A percentile compares a stretch with the other conserved stretches of the same genome.
These are phyloP conservation scores for Sapayoa aenigma DNA, from an alignment of 2,113 vertebrate species.

Conservation along the genomic window DNA sequence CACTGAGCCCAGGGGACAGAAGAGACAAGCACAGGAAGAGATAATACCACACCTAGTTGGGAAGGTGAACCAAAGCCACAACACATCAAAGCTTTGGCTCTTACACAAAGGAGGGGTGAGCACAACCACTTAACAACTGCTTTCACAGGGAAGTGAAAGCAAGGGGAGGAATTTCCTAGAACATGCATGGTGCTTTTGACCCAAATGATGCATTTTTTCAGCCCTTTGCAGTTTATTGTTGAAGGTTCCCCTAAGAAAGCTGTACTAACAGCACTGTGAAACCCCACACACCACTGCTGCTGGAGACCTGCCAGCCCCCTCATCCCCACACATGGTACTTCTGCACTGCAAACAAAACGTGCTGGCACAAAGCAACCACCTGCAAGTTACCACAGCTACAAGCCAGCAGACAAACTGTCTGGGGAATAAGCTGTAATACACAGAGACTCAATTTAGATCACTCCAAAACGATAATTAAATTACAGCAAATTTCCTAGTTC, in stretches of 20 bases:
- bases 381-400: conserved; percentile 27
- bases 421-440: neutral
- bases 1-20: neutral
- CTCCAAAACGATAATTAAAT: conserved; percentile 16
- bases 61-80: neutral
- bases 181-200: neutral
- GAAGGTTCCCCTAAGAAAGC: neutral
- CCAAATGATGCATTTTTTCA: neutral
- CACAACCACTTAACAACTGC: neutral
- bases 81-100: neutral
- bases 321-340: neutral
- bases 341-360: neutral
- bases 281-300: neutral
- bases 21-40: neutral
- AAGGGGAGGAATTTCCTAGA: neutral
- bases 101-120: neutral
- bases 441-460: neutral
- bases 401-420: neutral
- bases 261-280: neutral
- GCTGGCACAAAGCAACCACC: neutral
- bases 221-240: neutral
- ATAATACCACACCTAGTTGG: neutral
- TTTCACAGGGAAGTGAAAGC: neutral
- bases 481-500: neutral
- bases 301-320: conserved; percentile 10